phyloP scores from a whole-genome alignment of 2,113 vertebrate species.

The Psittacula cyanocephala region DNA sequence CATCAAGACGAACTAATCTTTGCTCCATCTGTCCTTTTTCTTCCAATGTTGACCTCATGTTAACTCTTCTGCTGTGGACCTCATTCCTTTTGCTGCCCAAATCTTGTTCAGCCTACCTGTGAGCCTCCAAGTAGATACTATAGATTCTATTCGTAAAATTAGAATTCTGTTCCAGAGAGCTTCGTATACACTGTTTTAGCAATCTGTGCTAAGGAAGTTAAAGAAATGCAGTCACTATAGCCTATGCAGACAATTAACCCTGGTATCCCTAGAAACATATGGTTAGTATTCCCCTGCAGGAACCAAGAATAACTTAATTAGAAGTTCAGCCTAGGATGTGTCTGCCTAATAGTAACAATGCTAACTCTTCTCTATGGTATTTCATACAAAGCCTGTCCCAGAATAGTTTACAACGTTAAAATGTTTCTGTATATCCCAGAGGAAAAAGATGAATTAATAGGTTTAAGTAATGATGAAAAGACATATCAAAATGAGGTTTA shows the following conservation, averaged over 20 bases:
- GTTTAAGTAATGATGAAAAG: slow-evolving; percentile 24
- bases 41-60: not conserved
- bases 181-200: not conserved
- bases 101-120: not conserved
- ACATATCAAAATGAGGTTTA: not conserved
- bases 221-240: not conserved
- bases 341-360: not conserved
- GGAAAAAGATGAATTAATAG: not conserved
- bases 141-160: not conserved
- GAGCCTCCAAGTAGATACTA: not conserved
- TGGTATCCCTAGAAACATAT: slow-evolving; percentile 9
- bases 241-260: slow-evolving; percentile 41
- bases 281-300: not conserved
- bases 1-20: not conserved
- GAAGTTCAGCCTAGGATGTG: not conserved
- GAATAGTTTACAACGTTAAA: not conserved
- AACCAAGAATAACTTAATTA: slow-evolving; percentile 29
- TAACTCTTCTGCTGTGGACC: not conserved
- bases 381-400: not conserved
- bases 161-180: not conserved
- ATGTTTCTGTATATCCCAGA: not conserved
- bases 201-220: not conserved
- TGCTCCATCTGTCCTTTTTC: not conserved
- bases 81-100: not conserved
- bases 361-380: not conserved